Evolutionary conservation across 2,113 vertebrate species (phyloP).

Genomic region (Toxotes jaculatrix): DNA sequence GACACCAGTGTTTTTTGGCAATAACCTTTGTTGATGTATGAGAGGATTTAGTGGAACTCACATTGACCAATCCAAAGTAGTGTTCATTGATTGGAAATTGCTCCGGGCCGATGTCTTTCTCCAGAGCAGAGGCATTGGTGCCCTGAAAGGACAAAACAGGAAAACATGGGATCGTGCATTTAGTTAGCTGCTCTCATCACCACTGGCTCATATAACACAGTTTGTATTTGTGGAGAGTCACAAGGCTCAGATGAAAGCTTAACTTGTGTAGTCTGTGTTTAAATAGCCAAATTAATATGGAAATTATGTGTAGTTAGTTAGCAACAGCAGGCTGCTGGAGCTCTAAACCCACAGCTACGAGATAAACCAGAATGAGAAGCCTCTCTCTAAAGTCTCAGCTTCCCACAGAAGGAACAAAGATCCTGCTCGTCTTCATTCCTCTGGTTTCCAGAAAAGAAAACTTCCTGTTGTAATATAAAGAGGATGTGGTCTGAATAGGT

Average conservation of each 20-base stretch:
- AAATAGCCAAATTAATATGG: constrained; percentile 30
- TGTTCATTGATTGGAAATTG: constrained; percentile 99
- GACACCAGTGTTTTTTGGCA: constrained; percentile 61
- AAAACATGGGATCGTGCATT: not conserved
- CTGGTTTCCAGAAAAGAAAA: not conserved
- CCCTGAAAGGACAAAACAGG: constrained; percentile 83
- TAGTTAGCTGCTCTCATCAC: not conserved
- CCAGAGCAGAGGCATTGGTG: constrained; percentile 99
- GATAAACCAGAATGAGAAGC: not conserved
- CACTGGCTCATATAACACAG: not conserved
- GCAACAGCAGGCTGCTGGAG: not conserved
- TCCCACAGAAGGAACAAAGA: not conserved
- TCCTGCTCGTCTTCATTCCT: not conserved
- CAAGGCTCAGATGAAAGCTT: not conserved
- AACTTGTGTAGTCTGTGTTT: not conserved
- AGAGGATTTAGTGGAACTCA: constrained; percentile 83
- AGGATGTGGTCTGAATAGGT: constrained; percentile 18
- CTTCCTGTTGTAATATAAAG: constrained; percentile 34
- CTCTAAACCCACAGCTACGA: not conserved
- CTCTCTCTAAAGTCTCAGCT: constrained; percentile 10
- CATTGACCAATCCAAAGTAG: constrained; percentile 99
- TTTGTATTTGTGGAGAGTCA: not conserved
- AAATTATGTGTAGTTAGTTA: not conserved
- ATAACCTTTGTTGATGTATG: constrained; percentile 33
- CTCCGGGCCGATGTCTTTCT: constrained; percentile 99